Base-by-base conservation (phyloP, 1,140 invertebrate species). In the Polypedilum pembai region DNA sequence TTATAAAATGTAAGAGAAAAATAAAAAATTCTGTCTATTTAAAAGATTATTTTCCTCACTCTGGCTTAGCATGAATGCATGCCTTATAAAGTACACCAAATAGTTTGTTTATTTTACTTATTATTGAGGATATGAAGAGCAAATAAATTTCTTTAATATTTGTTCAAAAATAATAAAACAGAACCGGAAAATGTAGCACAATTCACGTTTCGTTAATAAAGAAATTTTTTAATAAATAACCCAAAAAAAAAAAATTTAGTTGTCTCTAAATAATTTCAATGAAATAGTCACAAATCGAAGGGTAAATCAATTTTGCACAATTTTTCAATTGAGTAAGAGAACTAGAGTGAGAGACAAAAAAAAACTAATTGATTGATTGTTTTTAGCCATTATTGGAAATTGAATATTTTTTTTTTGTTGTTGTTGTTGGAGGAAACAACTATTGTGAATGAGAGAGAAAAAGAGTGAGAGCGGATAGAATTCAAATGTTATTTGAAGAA, bases 281-380 rank as follows among this genome's bases (percentile, higher is more conserved):
- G 45, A 56, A 33, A 33, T 33, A 33, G 24, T 56, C 45, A 56
- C 12, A 56, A 18, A 18, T 69, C 65, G 65, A 69, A 69, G 65
- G 65, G 65, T 69, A 69, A 20, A 69, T 69, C 65, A 69, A 69
- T 69, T 56, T 69, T 69, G 65, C 65, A 69, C 65, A 69, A 69
- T 69, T 69, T 69, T 69, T 69, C 65, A 69, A 69, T 69, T 69
- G 65, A 20, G 5, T 3, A 33, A 33, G 24, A 33, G 24, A 33
- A n/a, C n/a, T n/a, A n/a, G 24, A 33, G 5, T 5, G 24, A 33
- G 24, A 1, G n/a, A n/a, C n/a, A n/a, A 33, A 33, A 33, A 33
- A 33, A 69, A 69, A 69, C 65, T 69, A 69, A 69, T 69, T 69
- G 65, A 69, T 69, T 69, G 65, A 69, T 69, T 69, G 65, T 69